phyloP scores from a whole-genome alignment of 2,113 vertebrate species.

The Tor tambroides region DNA sequence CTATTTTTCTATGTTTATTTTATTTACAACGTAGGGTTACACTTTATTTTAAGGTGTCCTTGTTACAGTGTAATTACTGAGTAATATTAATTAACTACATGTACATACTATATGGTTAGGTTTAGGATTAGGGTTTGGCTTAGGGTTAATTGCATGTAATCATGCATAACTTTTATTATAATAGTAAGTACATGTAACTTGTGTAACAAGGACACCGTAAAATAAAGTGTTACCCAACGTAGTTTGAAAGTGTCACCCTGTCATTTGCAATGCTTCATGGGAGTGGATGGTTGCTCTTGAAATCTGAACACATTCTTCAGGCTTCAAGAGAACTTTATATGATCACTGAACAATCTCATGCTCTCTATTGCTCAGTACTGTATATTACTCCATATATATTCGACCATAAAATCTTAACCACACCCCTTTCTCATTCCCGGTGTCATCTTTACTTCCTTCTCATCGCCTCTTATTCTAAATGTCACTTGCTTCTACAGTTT shows the following conservation, averaged over 20 bases:
- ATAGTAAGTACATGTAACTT: too few species aligned
- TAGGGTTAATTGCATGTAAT: too few species aligned
- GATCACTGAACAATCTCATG: not conserved
- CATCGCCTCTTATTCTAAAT: not conserved
- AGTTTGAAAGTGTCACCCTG: not conserved
- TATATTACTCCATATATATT: not conserved
- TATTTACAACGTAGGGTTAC: too few species aligned
- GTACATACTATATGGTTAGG: too few species aligned
- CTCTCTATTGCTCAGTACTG: not conserved
- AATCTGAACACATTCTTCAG: not conserved
- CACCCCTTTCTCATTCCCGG: not conserved
- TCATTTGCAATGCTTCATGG: not conserved
- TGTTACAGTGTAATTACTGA: too few species aligned
- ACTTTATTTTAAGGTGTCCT: too few species aligned
- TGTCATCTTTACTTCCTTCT: not conserved
- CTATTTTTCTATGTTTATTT: too few species aligned
- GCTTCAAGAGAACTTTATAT: not conserved
- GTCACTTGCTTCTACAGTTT: conserved; percentile 32
- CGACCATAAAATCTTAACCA: not conserved
- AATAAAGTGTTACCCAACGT: too few species aligned
- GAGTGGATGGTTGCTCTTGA: not conserved
- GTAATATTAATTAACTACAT: too few species aligned
- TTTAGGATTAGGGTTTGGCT: too few species aligned
- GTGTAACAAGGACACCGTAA: too few species aligned
- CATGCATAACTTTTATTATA: too few species aligned